Conservation (phyloP, 2,797 vertebrate genomes). For the Sarcophilus harrisii region DNA sequence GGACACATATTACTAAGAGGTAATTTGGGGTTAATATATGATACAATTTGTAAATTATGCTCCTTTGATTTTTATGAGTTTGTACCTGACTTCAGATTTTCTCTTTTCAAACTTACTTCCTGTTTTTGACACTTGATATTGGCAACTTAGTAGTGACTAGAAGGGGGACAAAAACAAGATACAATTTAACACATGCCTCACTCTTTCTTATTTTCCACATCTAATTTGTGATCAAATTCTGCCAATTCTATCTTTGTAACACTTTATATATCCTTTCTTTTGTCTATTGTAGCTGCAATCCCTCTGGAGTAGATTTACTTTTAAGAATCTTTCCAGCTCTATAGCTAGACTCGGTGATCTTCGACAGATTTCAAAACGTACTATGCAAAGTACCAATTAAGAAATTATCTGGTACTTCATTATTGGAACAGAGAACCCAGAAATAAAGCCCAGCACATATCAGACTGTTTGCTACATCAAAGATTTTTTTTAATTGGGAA, state of each 20-base stretch:
- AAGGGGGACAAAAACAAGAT: background rate
- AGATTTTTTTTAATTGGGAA: background rate
- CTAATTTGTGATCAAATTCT: background rate
- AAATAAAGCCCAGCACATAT: background rate
- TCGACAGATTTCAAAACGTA: background rate
- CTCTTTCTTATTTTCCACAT: background rate
- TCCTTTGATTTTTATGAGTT: background rate
- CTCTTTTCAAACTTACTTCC: background rate
- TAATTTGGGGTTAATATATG: background rate
- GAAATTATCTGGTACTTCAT: background rate
- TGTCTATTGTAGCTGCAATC: background rate
- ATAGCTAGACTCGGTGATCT: background rate
- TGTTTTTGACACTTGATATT: background rate
- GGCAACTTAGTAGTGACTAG: background rate
- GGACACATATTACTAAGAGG: background rate
- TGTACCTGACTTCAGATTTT: background rate
- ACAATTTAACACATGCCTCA: background rate
- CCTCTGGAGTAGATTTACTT: background rate
- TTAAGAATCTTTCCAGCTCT: background rate
- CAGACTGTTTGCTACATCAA: background rate
- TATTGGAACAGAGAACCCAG: background rate
- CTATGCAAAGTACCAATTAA: background rate
- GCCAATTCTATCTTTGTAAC: background rate
- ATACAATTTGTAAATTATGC: background rate
- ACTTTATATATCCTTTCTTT: background rate